phyloP scores from a whole-genome alignment of 2,888 invertebrate genomes.

The Dorcus parallelipipedus region DNA sequence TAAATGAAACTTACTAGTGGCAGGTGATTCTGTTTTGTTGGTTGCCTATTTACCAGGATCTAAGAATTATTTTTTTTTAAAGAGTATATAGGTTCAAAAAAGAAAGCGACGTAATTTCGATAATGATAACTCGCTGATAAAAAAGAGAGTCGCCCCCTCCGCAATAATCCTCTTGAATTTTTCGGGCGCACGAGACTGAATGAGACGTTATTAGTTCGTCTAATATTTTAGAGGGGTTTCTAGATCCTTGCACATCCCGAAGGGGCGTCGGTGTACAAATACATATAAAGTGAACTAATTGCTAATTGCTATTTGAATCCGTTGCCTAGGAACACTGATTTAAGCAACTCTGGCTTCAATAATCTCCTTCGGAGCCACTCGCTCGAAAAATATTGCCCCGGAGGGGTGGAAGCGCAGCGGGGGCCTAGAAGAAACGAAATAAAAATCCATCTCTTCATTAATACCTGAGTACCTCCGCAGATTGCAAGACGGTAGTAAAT shows the following conservation, averaged over 20 bases:
- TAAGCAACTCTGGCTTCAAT: slow-evolving; percentile 20
- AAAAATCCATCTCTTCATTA: too few species aligned
- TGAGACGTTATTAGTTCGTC: slow-evolving; percentile 26
- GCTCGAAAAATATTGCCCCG: slow-evolving; percentile 15
- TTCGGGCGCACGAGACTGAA: slow-evolving; percentile 24
- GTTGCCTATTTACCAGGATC: too few species aligned
- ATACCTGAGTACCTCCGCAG: too few species aligned
- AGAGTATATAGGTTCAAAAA: too few species aligned
- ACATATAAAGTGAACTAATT: slow-evolving; percentile 44
- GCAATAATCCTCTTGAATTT: slow-evolving; percentile 22
- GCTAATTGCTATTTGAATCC: slow-evolving; percentile 46
- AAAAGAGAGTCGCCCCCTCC: too few species aligned
- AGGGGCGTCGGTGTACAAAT: slow-evolving; percentile 39
- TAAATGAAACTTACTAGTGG: too few species aligned
- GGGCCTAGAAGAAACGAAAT: too few species aligned
- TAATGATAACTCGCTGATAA: too few species aligned
- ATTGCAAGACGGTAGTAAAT: too few species aligned
- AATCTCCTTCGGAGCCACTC: slow-evolving; percentile 11
- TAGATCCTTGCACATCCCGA: slow-evolving; percentile 5
- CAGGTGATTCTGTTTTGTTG: too few species aligned
- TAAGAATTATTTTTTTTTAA: too few species aligned
- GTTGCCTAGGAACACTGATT: slow-evolving; percentile 44
- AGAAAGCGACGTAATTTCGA: too few species aligned
- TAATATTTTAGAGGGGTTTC: slow-evolving; percentile 20
- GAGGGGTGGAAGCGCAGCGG: not conserved